phyloP scores from a whole-genome alignment of 2,888 invertebrate species.

The Orthosia cruda region DNA sequence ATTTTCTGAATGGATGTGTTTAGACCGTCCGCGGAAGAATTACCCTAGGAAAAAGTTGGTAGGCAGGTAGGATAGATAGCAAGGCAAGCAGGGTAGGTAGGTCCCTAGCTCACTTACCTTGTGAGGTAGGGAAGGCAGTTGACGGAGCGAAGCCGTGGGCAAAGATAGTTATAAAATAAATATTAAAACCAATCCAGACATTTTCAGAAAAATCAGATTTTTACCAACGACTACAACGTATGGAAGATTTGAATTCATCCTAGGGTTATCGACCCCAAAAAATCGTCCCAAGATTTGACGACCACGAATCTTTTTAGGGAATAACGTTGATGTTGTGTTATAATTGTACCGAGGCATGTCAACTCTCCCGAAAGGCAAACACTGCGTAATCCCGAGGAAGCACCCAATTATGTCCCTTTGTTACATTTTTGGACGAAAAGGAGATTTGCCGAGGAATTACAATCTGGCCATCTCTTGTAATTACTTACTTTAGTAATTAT shows the following conservation, averaged over 20 bases:
- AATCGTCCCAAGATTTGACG: constrained; percentile 6
- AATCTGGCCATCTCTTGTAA: constrained; percentile 8
- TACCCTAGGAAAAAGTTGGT: too few species aligned
- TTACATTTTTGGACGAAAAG: constrained; percentile 5
- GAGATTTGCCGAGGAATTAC: constrained; percentile 20
- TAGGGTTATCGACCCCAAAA: constrained; percentile 45
- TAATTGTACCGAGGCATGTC: constrained; percentile 39
- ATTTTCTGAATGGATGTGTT: too few species aligned
- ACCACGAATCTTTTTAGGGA: constrained; percentile 24
- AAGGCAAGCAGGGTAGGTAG: too few species aligned
- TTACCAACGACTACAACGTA: constrained; percentile 13
- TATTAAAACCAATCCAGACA: background rate
- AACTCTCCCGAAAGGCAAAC: constrained; percentile 26
- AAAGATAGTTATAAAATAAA: background rate
- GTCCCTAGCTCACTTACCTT: too few species aligned
- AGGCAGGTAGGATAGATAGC: too few species aligned
- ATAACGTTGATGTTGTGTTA: constrained; percentile 36
- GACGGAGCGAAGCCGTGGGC: too few species aligned
- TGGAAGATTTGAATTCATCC: constrained; percentile 17
- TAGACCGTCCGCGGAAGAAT: too few species aligned
- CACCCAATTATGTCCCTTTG: constrained; percentile 38
- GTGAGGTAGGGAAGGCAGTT: too few species aligned
- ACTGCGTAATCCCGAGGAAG: constrained; percentile 32
- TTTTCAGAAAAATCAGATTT: constrained; percentile 1
- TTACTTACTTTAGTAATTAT: constrained; percentile 3